Conservation (phyloP, 2,888 invertebrate species). For the Junonia oenone region DNA sequence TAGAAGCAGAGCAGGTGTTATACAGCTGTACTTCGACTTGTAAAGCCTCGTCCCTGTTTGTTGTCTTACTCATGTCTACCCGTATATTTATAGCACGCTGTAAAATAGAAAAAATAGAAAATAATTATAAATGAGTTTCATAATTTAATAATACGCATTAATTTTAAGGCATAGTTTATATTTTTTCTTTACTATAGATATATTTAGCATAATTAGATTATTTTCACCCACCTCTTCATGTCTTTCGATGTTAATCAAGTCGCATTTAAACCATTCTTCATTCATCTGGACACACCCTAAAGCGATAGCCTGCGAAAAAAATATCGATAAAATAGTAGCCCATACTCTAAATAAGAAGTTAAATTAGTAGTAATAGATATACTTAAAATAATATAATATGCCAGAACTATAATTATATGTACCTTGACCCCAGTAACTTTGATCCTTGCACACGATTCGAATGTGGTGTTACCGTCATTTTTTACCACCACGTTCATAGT, state of each 20-base stretch:
- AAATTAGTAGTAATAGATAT: no score
- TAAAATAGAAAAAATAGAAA: no score
- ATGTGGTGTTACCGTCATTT: slow-evolving; percentile 44
- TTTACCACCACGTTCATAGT: slow-evolving; percentile 34
- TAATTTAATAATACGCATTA: no score
- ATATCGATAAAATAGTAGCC: no score
- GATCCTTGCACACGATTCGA: slow-evolving; percentile 39
- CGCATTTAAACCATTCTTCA: slow-evolving; percentile 35
- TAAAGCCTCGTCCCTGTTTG: slow-evolving; percentile 31
- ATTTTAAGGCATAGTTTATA: no score
- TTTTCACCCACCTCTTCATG: slow-evolving; percentile 32
- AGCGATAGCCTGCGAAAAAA: slow-evolving; percentile 22
- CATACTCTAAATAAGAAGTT: no score
- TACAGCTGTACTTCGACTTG: slow-evolving; percentile 31
- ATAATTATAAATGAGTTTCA: no score
- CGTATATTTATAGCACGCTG: slow-evolving; percentile 31
- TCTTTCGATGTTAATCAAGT: slow-evolving; percentile 36
- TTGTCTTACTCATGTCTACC: slow-evolving; percentile 38
- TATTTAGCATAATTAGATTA: no score
- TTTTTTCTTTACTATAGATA: no score
- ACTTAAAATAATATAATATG: no score
- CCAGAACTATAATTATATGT: no score
- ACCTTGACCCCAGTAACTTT: slow-evolving; percentile 37
- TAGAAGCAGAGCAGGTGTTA: slow-evolving; percentile 34
- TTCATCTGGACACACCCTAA: slow-evolving; percentile 26